These are phyloP conservation scores for Thelaira solivaga DNA, from an alignment of 2,888 invertebrate species.

Conservation along the genomic window DNA sequence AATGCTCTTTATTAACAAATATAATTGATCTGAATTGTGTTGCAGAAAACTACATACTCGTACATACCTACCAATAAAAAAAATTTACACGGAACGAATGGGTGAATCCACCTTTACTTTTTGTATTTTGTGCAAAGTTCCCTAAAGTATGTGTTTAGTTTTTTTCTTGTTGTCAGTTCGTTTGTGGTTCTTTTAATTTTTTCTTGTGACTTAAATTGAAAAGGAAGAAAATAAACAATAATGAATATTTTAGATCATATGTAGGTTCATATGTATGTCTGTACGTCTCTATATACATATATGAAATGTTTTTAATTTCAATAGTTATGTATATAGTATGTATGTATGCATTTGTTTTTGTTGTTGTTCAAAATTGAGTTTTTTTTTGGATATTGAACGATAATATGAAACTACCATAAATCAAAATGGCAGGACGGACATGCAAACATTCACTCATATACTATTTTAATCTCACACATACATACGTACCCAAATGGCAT, in stretches of 20 bases:
- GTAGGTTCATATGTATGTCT: too few relatives aligned
- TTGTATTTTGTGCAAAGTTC: conserved; percentile 30
- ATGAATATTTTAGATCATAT: conserved; percentile 68
- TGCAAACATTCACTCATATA: conserved; percentile 61
- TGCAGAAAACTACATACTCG: too few relatives aligned
- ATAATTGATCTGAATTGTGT: too few relatives aligned
- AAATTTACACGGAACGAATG: too few relatives aligned
- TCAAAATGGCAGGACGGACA: conserved; percentile 76
- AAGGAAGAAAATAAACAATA: conserved; percentile 5
- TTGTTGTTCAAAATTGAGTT: conserved; percentile 36
- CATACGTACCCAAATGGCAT: too few relatives aligned
- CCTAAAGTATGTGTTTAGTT: conserved; percentile 23
- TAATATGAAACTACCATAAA: conserved; percentile 76
- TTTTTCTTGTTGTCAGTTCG: conserved; percentile 18
- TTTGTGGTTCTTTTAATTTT: conserved; percentile 31
- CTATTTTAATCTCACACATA: conserved; percentile 54
- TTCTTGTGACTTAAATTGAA: conserved; percentile 3
- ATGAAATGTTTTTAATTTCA: conserved; percentile 63
- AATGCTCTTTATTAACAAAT: too few relatives aligned
- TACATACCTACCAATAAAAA: too few relatives aligned
- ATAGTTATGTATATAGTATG: too few relatives aligned
- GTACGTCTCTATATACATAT: too few relatives aligned
- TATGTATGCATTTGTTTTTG: conserved; percentile 25
- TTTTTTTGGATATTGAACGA: conserved; percentile 72
- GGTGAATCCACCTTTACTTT: neutral